Evolutionary conservation across 2,797 vertebrate species (phyloP), one percentile per base, ranked within the genome.

Genomic region (Acanthurus tractus): DNA sequence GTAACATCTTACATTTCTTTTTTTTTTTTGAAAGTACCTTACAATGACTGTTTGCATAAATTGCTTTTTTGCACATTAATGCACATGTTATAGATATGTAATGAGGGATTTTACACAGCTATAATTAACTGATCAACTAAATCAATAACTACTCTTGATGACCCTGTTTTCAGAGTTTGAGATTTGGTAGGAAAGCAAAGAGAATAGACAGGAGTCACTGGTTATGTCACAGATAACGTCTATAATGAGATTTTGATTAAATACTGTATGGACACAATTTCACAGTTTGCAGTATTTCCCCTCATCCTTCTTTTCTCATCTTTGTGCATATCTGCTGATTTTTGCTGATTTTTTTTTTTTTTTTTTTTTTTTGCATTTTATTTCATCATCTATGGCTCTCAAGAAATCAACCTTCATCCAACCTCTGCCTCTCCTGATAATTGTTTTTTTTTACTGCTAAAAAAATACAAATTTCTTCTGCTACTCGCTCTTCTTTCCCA

Each of bases 301-400:
- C 6, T 10, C 52, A 10, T 49, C 46, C n/a, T 11, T 57, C 13
- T 23, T 42, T n/a, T 40, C 4, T n/a, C 22, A 6, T 14, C 1
- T 6, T 38, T 68, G 42, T 59, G 54, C 20, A 12, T 3, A 46
- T 46, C 18, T 58, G 23, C 25, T 29, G 25, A 29, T 29, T 29
- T 53, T 68, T 52, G 53, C 22, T 8, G 18, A 46, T 64, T 14
- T 20, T 38, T 36, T 34, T 12, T 46, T 64, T 14, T 20, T 38
- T 36, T 34, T 12, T 46, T 62, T 2, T 8, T 20, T 50, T 50
- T 49, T 46, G 13, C 45, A 14, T 61, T 65, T 62, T 25, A 68
- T 73, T 82, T 61, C 54, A 63, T 76, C 68, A 67, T 70, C 66
- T 17, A 17, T 8, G 0, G 15, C 29, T 65, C 52, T 25, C 42